These are phyloP conservation scores for Drosophila gaucha DNA, from an alignment of 2,888 invertebrate species.

Conservation along the genomic window DNA sequence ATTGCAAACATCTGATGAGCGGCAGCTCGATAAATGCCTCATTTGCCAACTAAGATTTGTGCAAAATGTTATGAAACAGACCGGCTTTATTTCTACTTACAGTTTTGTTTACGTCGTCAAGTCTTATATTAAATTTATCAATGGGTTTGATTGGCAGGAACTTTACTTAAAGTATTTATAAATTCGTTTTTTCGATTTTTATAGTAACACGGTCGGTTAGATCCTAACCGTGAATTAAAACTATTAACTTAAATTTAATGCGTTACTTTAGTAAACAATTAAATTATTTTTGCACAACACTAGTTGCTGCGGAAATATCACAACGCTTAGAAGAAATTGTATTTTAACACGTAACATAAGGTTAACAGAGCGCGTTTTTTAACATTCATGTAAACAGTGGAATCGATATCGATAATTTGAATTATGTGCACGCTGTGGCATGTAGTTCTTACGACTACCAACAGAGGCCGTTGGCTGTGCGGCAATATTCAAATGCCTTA, in stretches of 20 bases:
- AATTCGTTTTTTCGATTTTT: slow-evolving; percentile 33
- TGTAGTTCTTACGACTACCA: neutral
- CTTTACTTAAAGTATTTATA: slow-evolving; percentile 20
- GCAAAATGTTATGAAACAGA: slow-evolving; percentile 54
- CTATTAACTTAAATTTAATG: neutral
- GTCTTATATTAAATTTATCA: slow-evolving; percentile 11
- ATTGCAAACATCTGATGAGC: slow-evolving; percentile 39
- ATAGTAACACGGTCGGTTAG: neutral
- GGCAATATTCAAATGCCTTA: slow-evolving; percentile 36
- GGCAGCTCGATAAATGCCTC: slow-evolving; percentile 16
- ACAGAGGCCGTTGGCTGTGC: slow-evolving; percentile 26
- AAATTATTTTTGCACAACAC: slow-evolving; percentile 16
- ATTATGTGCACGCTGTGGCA: neutral
- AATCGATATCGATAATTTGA: slow-evolving; percentile 30
- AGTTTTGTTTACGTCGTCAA: slow-evolving; percentile 27
- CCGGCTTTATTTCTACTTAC: slow-evolving; percentile 39
- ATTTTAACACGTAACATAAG: slow-evolving; percentile 35
- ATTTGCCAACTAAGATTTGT: slow-evolving; percentile 10
- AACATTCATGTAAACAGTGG: slow-evolving; percentile 24
- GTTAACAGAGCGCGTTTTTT: slow-evolving; percentile 45
- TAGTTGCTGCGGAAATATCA: slow-evolving; percentile 25
- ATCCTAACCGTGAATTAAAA: neutral
- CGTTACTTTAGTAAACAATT: neutral
- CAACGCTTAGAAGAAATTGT: slow-evolving; percentile 19
- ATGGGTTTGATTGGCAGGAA: slow-evolving; percentile 8